Evolutionary conservation across 2,888 invertebrate species (phyloP).

Genomic region (Capitulum mitella): DNA sequence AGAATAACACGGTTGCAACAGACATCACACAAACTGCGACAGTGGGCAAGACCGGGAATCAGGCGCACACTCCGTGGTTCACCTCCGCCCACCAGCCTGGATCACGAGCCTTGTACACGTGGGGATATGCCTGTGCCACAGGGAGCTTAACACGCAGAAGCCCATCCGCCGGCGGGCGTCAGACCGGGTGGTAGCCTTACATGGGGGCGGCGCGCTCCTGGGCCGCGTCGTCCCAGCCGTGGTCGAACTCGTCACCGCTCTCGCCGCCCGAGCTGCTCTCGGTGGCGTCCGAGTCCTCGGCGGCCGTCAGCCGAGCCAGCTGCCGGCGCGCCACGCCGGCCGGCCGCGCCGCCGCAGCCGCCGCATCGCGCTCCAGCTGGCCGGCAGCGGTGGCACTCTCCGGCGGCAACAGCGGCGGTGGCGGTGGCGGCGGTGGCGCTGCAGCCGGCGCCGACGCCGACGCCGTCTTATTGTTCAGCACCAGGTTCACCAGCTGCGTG

Average conservation of each 20-base stretch:
- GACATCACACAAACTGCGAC: too few relatives aligned
- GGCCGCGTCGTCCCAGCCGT: constrained; percentile 33
- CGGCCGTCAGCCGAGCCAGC: constrained; percentile 42
- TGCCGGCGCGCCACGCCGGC: constrained; percentile 44
- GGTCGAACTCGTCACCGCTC: constrained; percentile 74
- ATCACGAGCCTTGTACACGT: too few relatives aligned
- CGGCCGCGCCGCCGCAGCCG: constrained; percentile 30
- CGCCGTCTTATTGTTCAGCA: constrained; percentile 51
- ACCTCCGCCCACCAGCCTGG: too few relatives aligned
- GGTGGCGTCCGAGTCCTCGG: constrained; percentile 86
- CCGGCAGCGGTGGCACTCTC: constrained; percentile 14
- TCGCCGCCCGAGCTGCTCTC: constrained; percentile 90
- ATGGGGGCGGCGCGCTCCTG: constrained; percentile 32
- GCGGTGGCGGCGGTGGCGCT: constrained; percentile 29
- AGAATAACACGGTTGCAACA: too few relatives aligned
- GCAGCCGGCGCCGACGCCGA: constrained; percentile 40
- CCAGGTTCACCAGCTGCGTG: constrained; percentile 53
- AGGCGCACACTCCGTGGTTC: too few relatives aligned
- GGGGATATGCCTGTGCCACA: too few relatives aligned
- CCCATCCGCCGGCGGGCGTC: neutral
- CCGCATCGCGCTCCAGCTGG: constrained; percentile 31
- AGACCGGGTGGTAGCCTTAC: constrained; percentile 34
- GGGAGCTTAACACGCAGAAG: too few relatives aligned
- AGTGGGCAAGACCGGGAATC: too few relatives aligned
- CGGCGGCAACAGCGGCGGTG: neutral